Evolutionary conservation across 1,140 invertebrate genomes (phyloP), one percentile per base, ranked within the genome.

Genomic region (Goniozus legneri): DNA sequence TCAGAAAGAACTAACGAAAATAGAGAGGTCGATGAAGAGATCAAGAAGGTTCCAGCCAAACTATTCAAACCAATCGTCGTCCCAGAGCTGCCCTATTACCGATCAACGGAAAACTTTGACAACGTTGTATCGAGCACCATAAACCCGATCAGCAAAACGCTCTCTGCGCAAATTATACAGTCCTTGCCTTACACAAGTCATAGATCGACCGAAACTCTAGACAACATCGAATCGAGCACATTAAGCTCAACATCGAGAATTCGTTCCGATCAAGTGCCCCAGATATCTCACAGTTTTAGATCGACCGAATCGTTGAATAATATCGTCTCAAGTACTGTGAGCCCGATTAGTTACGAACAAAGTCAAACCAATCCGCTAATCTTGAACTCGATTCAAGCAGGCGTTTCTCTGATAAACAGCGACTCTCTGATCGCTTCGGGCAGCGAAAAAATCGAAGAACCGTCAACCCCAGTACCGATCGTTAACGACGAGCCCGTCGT

Each of bases 381-480:
- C 13, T 13, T 77, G 3, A 77, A 75, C 21, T 65, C 75, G 1
- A 65, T 78, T n/a, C 76, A 76, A 32, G 77, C 73, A 0, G 76
- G 72, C 1, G 64, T 78, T 2, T 61, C 73, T 0, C 36, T 78
- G 2, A 47, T 73, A 13, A 72, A 76, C 35, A 60, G 63, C 0
- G 63, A 54, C 3, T 30, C 64, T 31, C 38, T 69, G 3, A 62
- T 62, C 15, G 42, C 52, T 2, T 16, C 4, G 4, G 32, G 47
- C 3, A 43, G 19, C 0, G 36, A 47, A 10, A 19, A 21, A 10
- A 12, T 20, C 10, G 13, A 16, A 10, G 36, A 38, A 38, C 8
- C 2, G 0, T 7, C 0, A 38, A 38, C 8, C 6, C 13, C 51
- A 3, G 41, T 35, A 1, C 47, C 39, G 1, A 57, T 35, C 8